Base-by-base conservation (phyloP, 2,888 invertebrate genomes). In the Neuroscelio doddi region DNA sequence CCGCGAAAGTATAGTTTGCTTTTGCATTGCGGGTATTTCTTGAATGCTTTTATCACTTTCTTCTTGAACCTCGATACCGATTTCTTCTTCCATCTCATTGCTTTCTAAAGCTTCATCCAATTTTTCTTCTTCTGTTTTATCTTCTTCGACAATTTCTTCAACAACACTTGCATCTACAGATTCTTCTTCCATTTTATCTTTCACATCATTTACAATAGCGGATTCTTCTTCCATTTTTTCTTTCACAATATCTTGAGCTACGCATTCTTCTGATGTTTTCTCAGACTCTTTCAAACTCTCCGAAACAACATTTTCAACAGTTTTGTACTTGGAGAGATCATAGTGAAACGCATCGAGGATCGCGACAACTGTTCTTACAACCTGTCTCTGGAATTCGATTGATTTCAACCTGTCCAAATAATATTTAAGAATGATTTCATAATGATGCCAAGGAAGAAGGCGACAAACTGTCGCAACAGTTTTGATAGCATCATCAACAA, bases 341-440 rank as follows among this genome's bases (percentile, higher is more conserved):
- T 93, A 98, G 85, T 97, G 97, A 79, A 97, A 98, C 0, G 93
- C 90, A 80, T 97, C 95, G 66, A 98, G 86, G 63, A 98, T 91
- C 0, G 90, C 90, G 0, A 93, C 90, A 9, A 93, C 87, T 53
- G 94, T 87, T 53, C 92, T 88, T 5, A 96, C 93, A 56, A 93
- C 86, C 74, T 96, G 94, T 74, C 93, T 95, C 77, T 96, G 96
- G 80, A 91, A 91, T 29, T 93, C 92, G 0, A 89, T 83, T 5
- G 91, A 89, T 0, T 92, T 88, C 80, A 98, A 87, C 85, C 92
- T 91, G 52, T 88, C 87, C 27, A 98, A 86, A 82, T 96, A 97
- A 73, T 90, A 88, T 72, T 92, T 93, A 1, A 98, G 85, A 27
- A 96, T 87, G 0, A 91, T 88, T 77, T 94, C 92, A 76, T 98